Evolutionary conservation across 2,888 invertebrate genomes (phyloP), one percentile per base, ranked within the genome.

Genomic region (Xylophagus ater): DNA sequence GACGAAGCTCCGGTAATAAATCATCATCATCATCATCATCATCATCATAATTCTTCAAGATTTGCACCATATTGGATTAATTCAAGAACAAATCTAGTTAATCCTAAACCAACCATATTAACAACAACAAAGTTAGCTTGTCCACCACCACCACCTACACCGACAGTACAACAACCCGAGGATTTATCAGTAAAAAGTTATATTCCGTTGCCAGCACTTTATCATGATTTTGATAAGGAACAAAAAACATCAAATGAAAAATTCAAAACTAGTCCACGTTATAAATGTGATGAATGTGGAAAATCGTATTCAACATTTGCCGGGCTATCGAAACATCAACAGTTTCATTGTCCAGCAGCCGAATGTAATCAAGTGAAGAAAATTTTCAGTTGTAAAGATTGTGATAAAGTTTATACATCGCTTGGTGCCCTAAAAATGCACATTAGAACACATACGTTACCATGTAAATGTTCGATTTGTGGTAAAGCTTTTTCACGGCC

Each of bases 271-370:
- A 53, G 58, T 21, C 73, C 76, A 1, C 76, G 90, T 34, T 90
- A 88, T 62, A 86, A 89, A 59, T 96, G 94, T 59, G 81, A 84
- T 0, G 85, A 88, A 56, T 96, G 94, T 62, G 81, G 83, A 34
- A 93, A 94, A 62, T 88, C 88, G 46, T 96, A 96, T 68, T 90
- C 93, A 1, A 96, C 96, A 1, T 88, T 86, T 57, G 90, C 92
- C 34, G 96, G 94, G 1, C 72, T 96, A 12, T 83, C 89, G 2
- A 96, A 96, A 65, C 96, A 96, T 59, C 81, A 87, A 45, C 92
- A 94, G 62, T 92, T 92, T 67, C 94, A 96, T 56, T 94, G 94
- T 62, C 81, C 85, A 1, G 86, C 86, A 1, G 78, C 85, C 44
- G 78, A 79, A 46, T 83, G 82, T 35, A 81, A 83, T 47, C 74